These are phyloP conservation scores for Pogona vitticeps DNA, from an alignment of 2,113 vertebrate genomes.

Conservation along the genomic window DNA sequence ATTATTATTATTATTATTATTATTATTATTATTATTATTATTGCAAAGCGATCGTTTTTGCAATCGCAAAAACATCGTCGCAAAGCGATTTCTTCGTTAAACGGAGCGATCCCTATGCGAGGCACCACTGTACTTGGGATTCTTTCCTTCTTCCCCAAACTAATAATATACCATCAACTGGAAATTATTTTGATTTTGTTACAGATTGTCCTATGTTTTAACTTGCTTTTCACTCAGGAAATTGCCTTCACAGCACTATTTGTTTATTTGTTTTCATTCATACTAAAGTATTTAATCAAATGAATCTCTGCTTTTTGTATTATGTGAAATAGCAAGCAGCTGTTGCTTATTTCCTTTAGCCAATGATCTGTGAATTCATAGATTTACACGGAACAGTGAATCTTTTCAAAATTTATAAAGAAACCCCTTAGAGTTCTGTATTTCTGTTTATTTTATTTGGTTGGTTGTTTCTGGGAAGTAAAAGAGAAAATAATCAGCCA, in stretches of 20 bases:
- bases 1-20: too few species aligned
- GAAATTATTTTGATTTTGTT: not conserved
- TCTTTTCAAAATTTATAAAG: not conserved
- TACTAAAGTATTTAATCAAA: not conserved
- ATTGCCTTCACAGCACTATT: not conserved
- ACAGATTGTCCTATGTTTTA: not conserved
- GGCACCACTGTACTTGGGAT: too few species aligned
- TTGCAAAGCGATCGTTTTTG: too few species aligned
- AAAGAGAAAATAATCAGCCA: not conserved
- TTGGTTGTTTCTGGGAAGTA: not conserved
- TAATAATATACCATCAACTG: not conserved
- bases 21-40: too few species aligned
- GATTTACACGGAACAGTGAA: not conserved
- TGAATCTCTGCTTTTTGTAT: not conserved
- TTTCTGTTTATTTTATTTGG: not conserved
- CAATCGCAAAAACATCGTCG: too few species aligned
- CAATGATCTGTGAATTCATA: constrained; percentile 3
- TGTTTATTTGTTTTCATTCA: constrained; percentile 2
- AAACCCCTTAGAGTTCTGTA: not conserved
- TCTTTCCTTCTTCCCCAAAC: not conserved
- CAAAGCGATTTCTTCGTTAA: too few species aligned
- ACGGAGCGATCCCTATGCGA: too few species aligned
- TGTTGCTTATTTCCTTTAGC: not conserved
- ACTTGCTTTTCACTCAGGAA: not conserved
- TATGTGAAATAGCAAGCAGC: constrained; percentile 12